Percentiles rank a stretch among this genome's conserved stretches.
phyloP scores from a whole-genome alignment of 2,888 invertebrate genomes.

The Pilophorus perplexus region DNA sequence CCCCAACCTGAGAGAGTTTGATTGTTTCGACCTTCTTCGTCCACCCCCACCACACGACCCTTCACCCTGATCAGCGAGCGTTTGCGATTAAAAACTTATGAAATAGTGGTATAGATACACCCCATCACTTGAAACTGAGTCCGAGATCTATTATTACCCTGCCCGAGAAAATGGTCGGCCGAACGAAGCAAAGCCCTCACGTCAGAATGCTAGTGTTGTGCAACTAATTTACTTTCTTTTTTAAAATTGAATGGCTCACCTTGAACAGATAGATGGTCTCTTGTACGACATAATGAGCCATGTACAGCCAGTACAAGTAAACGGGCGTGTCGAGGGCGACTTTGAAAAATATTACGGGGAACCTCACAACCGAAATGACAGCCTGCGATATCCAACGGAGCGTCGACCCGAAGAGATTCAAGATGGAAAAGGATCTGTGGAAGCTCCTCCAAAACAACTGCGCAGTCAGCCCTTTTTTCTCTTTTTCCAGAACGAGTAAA shows the following conservation, averaged over 20 bases:
- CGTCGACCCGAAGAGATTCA: not conserved
- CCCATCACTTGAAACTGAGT: too few relatives aligned
- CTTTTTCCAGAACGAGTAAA: constrained; percentile 25
- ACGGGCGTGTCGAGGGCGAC: constrained; percentile 43
- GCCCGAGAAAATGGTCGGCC: too few relatives aligned
- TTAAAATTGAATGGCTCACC: not conserved
- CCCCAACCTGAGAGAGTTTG: too few relatives aligned
- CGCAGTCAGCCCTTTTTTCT: constrained; percentile 24
- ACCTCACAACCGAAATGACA: constrained; percentile 19
- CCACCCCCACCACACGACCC: too few relatives aligned
- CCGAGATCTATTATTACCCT: too few relatives aligned
- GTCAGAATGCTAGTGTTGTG: too few relatives aligned
- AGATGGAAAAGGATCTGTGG: not conserved
- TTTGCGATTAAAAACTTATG: too few relatives aligned
- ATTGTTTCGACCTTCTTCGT: too few relatives aligned
- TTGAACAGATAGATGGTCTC: constrained; percentile 48
- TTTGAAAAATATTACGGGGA: constrained; percentile 34
- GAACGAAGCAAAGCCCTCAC: too few relatives aligned
- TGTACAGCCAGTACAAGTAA: constrained; percentile 48
- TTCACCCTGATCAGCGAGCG: too few relatives aligned
- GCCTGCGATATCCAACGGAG: not conserved
- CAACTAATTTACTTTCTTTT: too few relatives aligned
- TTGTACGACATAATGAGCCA: constrained; percentile 47
- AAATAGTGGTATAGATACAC: too few relatives aligned
- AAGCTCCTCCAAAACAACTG: constrained; percentile 29